Base-by-base conservation (phyloP, 53 echinoderm and acorn worm genomes). In the Paracentrotus lividus region DNA sequence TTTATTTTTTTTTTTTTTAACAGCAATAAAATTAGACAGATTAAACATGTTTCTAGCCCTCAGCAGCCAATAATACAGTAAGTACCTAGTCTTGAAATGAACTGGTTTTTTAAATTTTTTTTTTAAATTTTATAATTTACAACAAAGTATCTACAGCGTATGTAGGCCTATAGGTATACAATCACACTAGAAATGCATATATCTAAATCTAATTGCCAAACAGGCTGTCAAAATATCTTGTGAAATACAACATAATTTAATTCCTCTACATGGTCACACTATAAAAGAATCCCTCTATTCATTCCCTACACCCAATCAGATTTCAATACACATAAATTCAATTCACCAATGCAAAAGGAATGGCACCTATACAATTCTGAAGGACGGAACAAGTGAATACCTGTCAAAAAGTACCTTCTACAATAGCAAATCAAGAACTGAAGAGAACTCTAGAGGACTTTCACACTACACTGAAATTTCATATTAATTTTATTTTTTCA, bases 321-420 rank as follows among this genome's bases (percentile, higher is more conserved):
- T 81, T 81, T 8, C 12, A 81, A 44, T 12, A 81, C 36, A 18
- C 40, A 40, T 0, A n/a, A 72, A 72, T 72, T 7, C 72, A 72
- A 78, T 45, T 43, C 45, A 44, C 20, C 20, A 45, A 78, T 45
- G 47, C 18, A 8, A 26, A 81, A 81, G 81, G 81, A 81, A 81
- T 81, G 81, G 81, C 81, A 38, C 27, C 81, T 81, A 86, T 55
- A 86, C n/a, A 86, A 86, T 54, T 34, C 18, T 54, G 86, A 86
- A 86, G 86, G 86, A 86, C 86, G 15, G 21, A 49, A 20, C 86
- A 86, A 86, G 20, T 47, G 47, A 56, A 56, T 55, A 86, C 34
- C 86, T 54, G 86, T 86, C 86, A 86, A 56, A n/a, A 49, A 56
- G 55, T 15, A 55, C 5, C 31, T 26, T 54, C 55, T 44, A 86